These are phyloP conservation scores for Scaptomyza hsui DNA, from an alignment of 1,140 invertebrate genomes.

Conservation along the genomic window DNA sequence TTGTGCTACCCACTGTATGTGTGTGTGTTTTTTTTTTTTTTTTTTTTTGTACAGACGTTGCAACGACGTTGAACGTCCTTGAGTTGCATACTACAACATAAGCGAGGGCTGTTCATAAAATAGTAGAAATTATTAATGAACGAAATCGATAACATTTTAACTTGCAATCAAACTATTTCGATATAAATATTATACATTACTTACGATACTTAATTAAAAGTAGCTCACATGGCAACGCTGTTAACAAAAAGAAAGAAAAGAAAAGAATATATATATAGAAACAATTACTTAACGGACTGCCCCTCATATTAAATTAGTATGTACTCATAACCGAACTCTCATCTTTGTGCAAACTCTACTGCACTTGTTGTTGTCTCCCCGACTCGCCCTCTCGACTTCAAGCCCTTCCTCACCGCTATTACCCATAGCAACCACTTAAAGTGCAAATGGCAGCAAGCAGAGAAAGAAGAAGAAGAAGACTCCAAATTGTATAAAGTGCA, in stretches of 20 bases:
- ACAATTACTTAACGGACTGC: not conserved
- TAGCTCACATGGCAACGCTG: no score
- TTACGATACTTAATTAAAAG: no score
- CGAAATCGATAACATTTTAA: no score
- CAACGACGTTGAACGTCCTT: constrained; percentile 58
- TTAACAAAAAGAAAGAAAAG: no score
- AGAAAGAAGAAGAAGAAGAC: constrained; percentile 14
- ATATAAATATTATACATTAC: no score
- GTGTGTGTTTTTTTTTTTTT: no score
- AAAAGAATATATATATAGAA: not conserved
- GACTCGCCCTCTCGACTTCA: not conserved
- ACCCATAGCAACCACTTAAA: constrained; percentile 22
- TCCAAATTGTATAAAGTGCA: constrained; percentile 13
- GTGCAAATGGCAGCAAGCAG: constrained; percentile 38
- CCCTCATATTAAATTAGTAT: not conserved
- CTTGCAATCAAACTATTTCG: no score
- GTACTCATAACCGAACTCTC: constrained; percentile 14
- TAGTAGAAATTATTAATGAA: not conserved
- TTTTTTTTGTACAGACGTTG: constrained; percentile 9
- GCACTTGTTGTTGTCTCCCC: constrained; percentile 41
- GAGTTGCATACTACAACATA: constrained; percentile 23
- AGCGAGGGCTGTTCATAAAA: constrained; percentile 12
- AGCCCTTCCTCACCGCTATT: not conserved
- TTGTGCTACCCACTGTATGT: constrained; percentile 24
- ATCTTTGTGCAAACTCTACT: constrained; percentile 18